Evolutionary conservation across 2,797 vertebrate species (phyloP).

Genomic region (Sebastes minor): DNA sequence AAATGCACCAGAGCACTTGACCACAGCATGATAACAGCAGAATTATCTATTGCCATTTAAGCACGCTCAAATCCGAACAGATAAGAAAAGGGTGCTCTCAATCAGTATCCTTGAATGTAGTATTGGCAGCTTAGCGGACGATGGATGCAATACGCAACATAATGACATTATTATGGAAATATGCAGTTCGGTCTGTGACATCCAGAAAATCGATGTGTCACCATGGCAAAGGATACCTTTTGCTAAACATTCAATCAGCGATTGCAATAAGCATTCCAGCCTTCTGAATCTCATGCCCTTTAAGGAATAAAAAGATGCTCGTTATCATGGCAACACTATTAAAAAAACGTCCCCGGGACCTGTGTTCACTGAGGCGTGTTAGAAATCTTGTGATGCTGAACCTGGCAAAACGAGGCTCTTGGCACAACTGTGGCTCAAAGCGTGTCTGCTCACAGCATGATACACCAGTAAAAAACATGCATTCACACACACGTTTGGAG

Average conservation of each 20-base stretch:
- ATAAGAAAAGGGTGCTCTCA: not conserved
- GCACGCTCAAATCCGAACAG: not conserved
- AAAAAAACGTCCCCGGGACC: conserved; percentile 40
- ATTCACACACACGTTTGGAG: not conserved
- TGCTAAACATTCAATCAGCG: not conserved
- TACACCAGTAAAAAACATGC: conserved; percentile 24
- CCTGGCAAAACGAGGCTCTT: conserved; percentile 9
- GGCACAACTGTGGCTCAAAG: conserved; percentile 37
- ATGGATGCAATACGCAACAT: not conserved
- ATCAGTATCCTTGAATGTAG: not conserved
- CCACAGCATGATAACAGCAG: not conserved
- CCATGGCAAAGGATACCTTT: not conserved
- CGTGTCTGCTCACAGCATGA: conserved; percentile 22
- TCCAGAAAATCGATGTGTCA: not conserved
- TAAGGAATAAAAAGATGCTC: conserved; percentile 27
- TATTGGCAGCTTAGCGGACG: not conserved
- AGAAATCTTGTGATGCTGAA: conserved; percentile 41
- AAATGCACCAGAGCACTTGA: not conserved
- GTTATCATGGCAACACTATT: conserved; percentile 31
- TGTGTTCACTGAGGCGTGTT: conserved; percentile 32
- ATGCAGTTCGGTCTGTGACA: not conserved
- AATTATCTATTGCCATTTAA: not conserved
- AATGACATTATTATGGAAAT: not conserved
- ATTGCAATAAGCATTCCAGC: not conserved
- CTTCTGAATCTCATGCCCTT: conserved; percentile 1